Evolutionary conservation across 2,113 vertebrate species (phyloP), one percentile per base, ranked within the genome.

Genomic region (Pterocles burchelli): DNA sequence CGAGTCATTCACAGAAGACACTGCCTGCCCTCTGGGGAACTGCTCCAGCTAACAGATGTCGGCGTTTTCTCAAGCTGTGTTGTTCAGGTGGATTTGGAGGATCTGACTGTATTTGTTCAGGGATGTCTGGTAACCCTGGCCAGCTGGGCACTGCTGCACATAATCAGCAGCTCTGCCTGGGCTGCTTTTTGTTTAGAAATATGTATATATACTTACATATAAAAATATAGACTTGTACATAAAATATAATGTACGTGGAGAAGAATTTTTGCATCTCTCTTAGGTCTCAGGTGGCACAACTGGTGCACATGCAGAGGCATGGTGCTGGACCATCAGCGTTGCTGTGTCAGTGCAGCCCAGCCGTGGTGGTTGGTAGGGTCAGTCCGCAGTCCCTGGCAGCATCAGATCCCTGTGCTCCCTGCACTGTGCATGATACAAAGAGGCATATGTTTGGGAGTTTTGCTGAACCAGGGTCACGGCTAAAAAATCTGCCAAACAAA

Each of bases 31-130:
- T 84, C 93, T 25, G 54, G 59, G 85, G 90, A 82, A 1, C 73
- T 13, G 66, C 93, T 77, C n/a, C 13, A 86, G 76, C 65, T 92
- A 85, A 95, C 71, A 58, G 61, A 86, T 82, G 90, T 86, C 90
- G 73, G 93, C n/a, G 0, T 67, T 73, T 72, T 29, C 54, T 2
- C 55, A 67, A 75, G 51, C 89, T 49, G 1, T 57, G 75, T 36
- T 82, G 85, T 77, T 92, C 81, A 81, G 85, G 85, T 89, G 81
- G 71, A 92, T 95, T 92, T 89, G 81, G 85, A 80, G 81, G 85
- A 77, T 89, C 89, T 86, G 46, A 61, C 59, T 58, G 65, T 77
- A 36, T 92, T 89, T 95, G 90, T 33, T 92, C 81, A 78, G 85
- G 85, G 85, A 82, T 77, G 71, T 48, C 65, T 57, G 16, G 52